Evolutionary conservation across 2,797 vertebrate genomes (phyloP).

Genomic region (Sarcoramphus papa): DNA sequence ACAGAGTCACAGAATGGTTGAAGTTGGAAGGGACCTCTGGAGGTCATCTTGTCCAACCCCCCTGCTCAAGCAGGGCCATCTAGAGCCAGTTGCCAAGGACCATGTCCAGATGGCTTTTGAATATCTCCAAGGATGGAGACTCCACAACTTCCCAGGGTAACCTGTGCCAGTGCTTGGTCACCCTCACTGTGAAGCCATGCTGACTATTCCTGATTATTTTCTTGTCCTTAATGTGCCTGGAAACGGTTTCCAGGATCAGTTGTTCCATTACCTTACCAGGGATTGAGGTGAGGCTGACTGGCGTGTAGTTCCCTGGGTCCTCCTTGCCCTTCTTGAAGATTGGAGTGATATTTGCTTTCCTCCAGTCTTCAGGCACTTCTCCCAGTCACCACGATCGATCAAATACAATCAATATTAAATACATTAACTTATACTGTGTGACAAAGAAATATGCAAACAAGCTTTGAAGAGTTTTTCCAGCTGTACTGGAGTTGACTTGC

Average conservation of each 20-base stretch:
- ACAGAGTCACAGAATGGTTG: neutral
- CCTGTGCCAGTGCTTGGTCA: neutral
- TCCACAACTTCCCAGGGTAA: neutral
- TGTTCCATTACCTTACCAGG: neutral
- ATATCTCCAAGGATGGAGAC: neutral
- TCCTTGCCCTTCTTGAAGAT: neutral
- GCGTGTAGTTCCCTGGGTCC: neutral
- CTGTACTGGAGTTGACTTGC: neutral
- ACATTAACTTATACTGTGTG: neutral
- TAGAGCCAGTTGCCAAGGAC: neutral
- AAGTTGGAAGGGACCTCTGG: neutral
- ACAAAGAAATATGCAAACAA: neutral
- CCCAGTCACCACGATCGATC: fast-evolving
- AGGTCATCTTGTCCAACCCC: neutral
- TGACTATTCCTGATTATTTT: neutral
- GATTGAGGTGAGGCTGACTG: neutral
- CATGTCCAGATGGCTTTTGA: neutral
- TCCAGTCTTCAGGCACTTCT: neutral
- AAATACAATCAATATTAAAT: neutral
- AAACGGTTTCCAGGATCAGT: neutral
- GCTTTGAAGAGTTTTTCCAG: neutral
- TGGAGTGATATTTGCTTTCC: neutral
- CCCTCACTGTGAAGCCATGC: neutral
- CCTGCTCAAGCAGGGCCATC: neutral
- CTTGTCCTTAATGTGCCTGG: neutral